Evolutionary conservation across 53 echinoderm and acorn worm genomes (phyloP).

Genomic region (Mesocentrotus franciscanus): DNA sequence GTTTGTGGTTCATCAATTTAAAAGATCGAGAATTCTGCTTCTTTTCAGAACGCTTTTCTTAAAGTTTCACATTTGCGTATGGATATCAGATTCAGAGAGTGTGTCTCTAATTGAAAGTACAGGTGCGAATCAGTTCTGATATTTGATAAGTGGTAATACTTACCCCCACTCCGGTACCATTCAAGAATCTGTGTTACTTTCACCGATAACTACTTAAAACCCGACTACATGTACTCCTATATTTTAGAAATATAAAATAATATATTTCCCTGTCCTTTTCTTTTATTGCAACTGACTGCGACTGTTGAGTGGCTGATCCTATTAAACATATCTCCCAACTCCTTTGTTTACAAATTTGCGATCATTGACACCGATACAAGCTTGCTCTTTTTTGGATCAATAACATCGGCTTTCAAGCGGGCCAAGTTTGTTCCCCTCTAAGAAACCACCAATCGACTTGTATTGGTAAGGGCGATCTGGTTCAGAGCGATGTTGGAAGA

Average conservation of each 20-base stretch:
- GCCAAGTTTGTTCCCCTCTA: constrained; percentile 14
- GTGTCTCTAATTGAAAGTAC: neutral
- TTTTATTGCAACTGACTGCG: neutral
- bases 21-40: too few relatives aligned
- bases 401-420: constrained; percentile 51
- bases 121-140: neutral
- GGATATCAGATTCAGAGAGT: too few relatives aligned
- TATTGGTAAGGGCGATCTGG: neutral
- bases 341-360: constrained; percentile 71
- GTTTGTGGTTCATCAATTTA: too few relatives aligned
- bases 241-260: neutral
- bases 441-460: constrained; percentile 47
- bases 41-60: too few relatives aligned
- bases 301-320: constrained; percentile 46
- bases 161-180: neutral
- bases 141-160: neutral
- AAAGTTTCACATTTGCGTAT: too few relatives aligned
- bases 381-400: constrained; percentile 33
- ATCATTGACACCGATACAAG: constrained; percentile 62
- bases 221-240: neutral
- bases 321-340: constrained; percentile 54
- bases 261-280: neutral
- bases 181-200: neutral
- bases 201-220: constrained; percentile 10
- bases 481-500: neutral